A percentile compares a stretch with the other conserved stretches of the same genome.
phyloP scores from a whole-genome alignment of 2,797 vertebrate genomes.

The Oryzias sinensis region DNA sequence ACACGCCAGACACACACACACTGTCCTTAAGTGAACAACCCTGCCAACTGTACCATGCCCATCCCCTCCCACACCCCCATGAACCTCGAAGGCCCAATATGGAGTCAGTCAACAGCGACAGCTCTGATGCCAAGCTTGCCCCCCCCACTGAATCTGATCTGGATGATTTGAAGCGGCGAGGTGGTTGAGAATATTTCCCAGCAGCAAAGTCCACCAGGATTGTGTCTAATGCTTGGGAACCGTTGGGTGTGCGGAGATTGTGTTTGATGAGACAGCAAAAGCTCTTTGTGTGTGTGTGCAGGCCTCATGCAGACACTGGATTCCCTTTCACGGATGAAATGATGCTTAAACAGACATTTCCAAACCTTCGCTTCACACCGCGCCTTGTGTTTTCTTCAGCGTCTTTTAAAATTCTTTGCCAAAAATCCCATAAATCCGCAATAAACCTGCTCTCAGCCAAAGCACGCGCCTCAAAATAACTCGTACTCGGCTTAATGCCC shows the following conservation, averaged over 20 bases:
- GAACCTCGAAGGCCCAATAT: slow-evolving; percentile 59
- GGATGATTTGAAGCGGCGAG: slow-evolving; percentile 8
- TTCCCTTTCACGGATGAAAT: slow-evolving; percentile 41
- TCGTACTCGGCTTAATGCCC: slow-evolving; percentile 51
- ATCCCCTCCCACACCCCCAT: background rate
- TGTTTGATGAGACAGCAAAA: slow-evolving; percentile 43
- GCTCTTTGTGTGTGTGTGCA: slow-evolving; percentile 21
- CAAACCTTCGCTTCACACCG: slow-evolving; percentile 26
- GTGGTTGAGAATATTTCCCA: slow-evolving; percentile 33
- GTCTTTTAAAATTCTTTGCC: slow-evolving; percentile 31
- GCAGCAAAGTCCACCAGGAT: slow-evolving; percentile 36
- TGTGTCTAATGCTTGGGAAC: slow-evolving; percentile 28
- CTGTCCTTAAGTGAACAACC: slow-evolving; percentile 35
- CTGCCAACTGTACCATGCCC: slow-evolving; percentile 60
- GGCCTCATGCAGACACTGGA: slow-evolving; percentile 19
- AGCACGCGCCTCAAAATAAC: slow-evolving; percentile 23
- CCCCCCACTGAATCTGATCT: slow-evolving; percentile 7
- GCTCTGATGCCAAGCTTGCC: slow-evolving; percentile 37
- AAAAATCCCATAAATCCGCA: slow-evolving; percentile 53
- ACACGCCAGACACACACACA: slow-evolving; percentile 24
- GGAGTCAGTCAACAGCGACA: slow-evolving; percentile 40
- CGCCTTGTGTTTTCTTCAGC: background rate
- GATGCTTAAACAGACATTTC: slow-evolving; percentile 37
- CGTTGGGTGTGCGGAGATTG: slow-evolving; percentile 28
- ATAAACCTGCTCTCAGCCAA: slow-evolving; percentile 34